A percentile compares a stretch with the other conserved stretches of the same genome.
These are phyloP conservation scores for Pristionchus maxplancki DNA, from an alignment of 2,888 invertebrate species.

Conservation along the genomic window DNA sequence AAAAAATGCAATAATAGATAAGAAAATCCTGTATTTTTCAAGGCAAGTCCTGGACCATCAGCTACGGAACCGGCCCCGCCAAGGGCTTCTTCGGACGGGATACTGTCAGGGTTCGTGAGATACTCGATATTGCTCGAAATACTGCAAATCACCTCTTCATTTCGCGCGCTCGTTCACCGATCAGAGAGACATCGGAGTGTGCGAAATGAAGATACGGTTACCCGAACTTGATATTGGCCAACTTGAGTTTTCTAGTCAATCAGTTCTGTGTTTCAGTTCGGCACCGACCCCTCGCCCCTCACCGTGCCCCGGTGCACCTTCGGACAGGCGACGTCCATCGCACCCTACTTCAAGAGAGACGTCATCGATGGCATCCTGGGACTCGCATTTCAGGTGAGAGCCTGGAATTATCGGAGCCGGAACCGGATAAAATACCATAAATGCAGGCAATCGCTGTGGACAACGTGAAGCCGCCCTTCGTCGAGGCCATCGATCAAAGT, in stretches of 20 bases:
- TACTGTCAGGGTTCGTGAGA: constrained; percentile 84
- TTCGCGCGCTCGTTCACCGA: too few species aligned
- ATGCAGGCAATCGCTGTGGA: constrained; percentile 88
- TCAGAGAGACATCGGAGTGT: background rate
- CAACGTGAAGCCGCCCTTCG: too few species aligned
- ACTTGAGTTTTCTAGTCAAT: background rate
- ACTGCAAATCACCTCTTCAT: too few species aligned
- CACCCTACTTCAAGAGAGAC: constrained; percentile 63
- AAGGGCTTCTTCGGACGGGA: constrained; percentile 95
- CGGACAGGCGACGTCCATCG: constrained; percentile 59
- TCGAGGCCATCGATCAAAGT: too few species aligned
- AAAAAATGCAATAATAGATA: too few species aligned
- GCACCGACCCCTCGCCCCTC: constrained; percentile 53
- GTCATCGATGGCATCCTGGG: constrained; percentile 71
- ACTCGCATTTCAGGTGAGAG: background rate
- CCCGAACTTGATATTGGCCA: background rate
- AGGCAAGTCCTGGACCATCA: constrained; percentile 88
- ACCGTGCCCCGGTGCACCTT: constrained; percentile 60
- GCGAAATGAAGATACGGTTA: too few species aligned
- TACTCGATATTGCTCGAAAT: too few species aligned
- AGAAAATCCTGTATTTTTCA: constrained; percentile 77
- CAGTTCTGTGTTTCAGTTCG: constrained; percentile 56
- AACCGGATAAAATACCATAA: background rate
- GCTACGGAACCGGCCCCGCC: constrained; percentile 91
- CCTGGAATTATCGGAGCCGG: background rate